Evolutionary conservation across 1,140 invertebrate genomes (phyloP).

Genomic region (Piezodorus guildinii): DNA sequence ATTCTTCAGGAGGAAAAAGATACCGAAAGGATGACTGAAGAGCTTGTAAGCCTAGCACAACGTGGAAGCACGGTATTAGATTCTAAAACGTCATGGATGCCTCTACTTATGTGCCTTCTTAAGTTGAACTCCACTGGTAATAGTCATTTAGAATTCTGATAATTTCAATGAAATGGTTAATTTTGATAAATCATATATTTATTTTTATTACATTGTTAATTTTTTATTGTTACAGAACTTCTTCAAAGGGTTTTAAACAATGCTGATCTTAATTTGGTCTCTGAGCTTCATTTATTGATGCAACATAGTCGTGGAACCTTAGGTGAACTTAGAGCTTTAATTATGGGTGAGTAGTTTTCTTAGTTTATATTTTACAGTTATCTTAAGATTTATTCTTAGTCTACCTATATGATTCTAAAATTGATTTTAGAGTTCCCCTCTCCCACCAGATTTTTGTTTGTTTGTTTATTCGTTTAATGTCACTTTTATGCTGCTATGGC

Average conservation of each 20-base stretch:
- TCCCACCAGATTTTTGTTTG: no score
- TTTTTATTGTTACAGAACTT: conserved; percentile 19
- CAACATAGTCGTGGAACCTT: conserved; percentile 30
- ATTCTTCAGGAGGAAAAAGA: conserved; percentile 24
- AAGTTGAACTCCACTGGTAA: conserved; percentile 29
- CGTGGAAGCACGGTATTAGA: conserved; percentile 29
- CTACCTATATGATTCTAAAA: neutral
- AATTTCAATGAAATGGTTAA: neutral
- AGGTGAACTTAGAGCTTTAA: conserved; percentile 29
- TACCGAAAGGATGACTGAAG: conserved; percentile 28
- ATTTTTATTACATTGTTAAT: neutral
- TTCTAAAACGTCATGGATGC: conserved; percentile 30
- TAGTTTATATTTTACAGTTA: no score
- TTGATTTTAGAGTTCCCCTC: no score
- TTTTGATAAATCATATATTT: neutral
- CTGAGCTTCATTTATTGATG: conserved; percentile 30
- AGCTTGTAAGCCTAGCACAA: conserved; percentile 29
- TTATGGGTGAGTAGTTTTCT: conserved; percentile 27
- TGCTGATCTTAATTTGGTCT: conserved; percentile 29
- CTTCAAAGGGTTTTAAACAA: conserved; percentile 29
- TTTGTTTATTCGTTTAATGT: no score
- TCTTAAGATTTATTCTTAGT: no score
- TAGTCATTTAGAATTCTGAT: no score
- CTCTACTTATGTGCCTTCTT: conserved; percentile 29
- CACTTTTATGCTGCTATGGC: no score